phyloP scores from a whole-genome alignment of 2,888 invertebrate genomes.

The Mellilla xanthometata region DNA sequence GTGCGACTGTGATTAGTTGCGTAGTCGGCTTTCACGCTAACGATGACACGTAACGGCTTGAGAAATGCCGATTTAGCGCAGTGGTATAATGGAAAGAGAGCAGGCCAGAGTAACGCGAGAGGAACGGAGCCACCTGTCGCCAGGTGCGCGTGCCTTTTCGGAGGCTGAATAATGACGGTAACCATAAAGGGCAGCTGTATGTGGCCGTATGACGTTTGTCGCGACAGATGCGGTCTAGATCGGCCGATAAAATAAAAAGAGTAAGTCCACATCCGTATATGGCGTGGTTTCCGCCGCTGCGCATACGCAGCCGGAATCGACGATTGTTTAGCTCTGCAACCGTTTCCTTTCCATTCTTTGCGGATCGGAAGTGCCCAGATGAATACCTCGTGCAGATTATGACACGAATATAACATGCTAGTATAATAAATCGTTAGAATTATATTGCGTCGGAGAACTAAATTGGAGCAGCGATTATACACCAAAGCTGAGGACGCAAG shows the following conservation, averaged over 20 bases:
- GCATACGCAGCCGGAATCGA: conserved; percentile 65
- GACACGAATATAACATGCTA: conserved; percentile 29
- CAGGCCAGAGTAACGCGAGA: conserved; percentile 25
- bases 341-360: conserved; percentile 73
- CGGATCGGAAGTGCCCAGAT: conserved; percentile 65
- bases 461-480: conserved; percentile 58
- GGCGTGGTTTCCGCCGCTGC: conserved; percentile 68
- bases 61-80: conserved; percentile 31
- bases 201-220: no score
- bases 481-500: conserved; percentile 71
- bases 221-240: conserved; percentile 79
- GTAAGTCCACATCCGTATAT: conserved; percentile 71
- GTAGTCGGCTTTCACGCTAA: conserved; percentile 61
- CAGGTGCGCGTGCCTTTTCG: conserved; percentile 74
- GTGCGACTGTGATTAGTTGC: conserved; percentile 59
- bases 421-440: conserved; percentile 24
- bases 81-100: conserved; percentile 24
- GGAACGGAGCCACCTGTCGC: conserved; percentile 61
- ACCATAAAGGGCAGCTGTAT: conserved; percentile 71
- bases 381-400: conserved; percentile 34
- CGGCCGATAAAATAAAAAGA: conserved; percentile 72
- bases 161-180: conserved; percentile 59
- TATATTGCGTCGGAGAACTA: conserved; percentile 24
- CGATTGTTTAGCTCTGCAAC: conserved; percentile 72
- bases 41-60: conserved; percentile 51